Percentiles rank a stretch among this genome's conserved stretches.
Evolutionary conservation across 2,797 vertebrate species (phyloP).

Genomic region (Todus mexicanus): DNA sequence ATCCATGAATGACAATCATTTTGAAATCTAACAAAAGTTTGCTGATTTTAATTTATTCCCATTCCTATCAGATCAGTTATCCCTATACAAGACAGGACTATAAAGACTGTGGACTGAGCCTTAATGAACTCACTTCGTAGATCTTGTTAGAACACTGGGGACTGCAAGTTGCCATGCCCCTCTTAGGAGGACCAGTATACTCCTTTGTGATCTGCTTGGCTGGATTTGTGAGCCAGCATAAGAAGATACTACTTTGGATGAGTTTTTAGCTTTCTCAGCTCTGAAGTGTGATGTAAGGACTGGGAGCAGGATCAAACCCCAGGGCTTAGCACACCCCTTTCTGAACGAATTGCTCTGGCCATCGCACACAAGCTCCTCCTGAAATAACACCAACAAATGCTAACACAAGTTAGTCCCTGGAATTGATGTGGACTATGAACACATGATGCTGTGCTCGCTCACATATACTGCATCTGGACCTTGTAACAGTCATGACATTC

Average conservation of each 20-base stretch:
- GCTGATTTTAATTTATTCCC: not conserved
- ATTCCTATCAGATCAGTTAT: not conserved
- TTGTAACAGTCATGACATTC: not conserved
- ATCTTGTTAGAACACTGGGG: not conserved
- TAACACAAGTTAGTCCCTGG: not conserved
- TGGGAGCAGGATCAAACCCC: not conserved
- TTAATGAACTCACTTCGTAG: not conserved
- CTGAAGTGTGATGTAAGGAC: not conserved
- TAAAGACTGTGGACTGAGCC: not conserved
- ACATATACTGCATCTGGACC: not conserved
- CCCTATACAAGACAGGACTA: not conserved
- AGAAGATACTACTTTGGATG: not conserved
- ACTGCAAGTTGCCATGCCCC: not conserved
- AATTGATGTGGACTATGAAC: not conserved
- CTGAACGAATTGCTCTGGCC: not conserved
- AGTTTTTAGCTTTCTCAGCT: not conserved
- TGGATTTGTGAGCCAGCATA: not conserved
- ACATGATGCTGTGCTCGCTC: accelerated
- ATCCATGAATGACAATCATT: not conserved
- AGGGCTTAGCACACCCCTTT: not conserved
- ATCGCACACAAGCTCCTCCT: not conserved
- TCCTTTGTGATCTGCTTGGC: not conserved
- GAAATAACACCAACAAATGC: not conserved
- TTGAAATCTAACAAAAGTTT: not conserved
- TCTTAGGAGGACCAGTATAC: not conserved